Evolutionary conservation across 1,140 invertebrate species (phyloP).

Genomic region (Penaeus chinensis): DNA sequence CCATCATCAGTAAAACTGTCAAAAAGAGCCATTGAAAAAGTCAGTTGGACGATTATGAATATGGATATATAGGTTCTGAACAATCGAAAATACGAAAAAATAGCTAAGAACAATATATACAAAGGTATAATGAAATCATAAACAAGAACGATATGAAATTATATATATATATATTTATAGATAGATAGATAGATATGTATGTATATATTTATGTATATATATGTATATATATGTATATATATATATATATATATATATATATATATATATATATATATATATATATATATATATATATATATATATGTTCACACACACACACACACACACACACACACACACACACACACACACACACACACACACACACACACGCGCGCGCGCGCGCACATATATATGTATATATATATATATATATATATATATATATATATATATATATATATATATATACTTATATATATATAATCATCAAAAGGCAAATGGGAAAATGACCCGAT

Average conservation of each 20-base stretch:
- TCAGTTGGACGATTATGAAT: no score
- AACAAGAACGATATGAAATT: no score
- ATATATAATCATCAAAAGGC: neutral
- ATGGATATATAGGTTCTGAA: no score
- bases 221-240: neutral
- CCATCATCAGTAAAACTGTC: no score
- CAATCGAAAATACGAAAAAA: no score
- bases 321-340: neutral
- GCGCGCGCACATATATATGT: neutral
- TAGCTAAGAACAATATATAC: no score
- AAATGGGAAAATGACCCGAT: no score
- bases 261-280: neutral
- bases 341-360: neutral
- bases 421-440: constrained; percentile 11
- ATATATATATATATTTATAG: neutral
- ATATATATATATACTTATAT: neutral
- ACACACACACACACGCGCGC: neutral
- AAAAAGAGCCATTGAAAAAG: no score
- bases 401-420: neutral
- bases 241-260: neutral
- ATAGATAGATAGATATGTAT: neutral
- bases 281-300: neutral
- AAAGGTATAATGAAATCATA: no score
- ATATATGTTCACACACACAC: neutral
- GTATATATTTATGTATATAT: constrained; percentile 2